These are phyloP conservation scores for Brachycybe producta DNA, from an alignment of 2,888 invertebrate genomes.

Conservation along the genomic window DNA sequence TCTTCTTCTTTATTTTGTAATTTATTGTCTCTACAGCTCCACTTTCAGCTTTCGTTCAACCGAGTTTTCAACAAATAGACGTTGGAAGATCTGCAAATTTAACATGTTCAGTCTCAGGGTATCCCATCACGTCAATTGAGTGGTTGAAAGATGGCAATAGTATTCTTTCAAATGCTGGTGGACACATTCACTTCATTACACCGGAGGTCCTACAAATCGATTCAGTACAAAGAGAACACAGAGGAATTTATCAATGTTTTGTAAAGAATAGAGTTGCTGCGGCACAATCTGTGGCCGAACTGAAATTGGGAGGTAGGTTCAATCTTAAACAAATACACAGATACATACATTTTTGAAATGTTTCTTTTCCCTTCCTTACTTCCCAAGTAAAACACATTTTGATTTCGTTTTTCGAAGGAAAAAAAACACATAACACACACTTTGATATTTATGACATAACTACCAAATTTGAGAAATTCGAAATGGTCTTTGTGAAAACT, in stretches of 20 bases:
- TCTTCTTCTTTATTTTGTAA: no score
- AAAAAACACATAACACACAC: no score
- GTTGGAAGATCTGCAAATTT: constrained; percentile 29
- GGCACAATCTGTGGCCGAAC: constrained; percentile 68
- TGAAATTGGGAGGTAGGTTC: constrained; percentile 57
- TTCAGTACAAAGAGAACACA: constrained; percentile 29
- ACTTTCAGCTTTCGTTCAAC: constrained; percentile 18
- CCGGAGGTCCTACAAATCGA: constrained; percentile 25
- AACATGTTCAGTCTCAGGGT: constrained; percentile 31
- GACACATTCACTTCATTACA: constrained; percentile 9
- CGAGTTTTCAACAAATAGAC: constrained; percentile 25
- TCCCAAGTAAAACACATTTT: no score
- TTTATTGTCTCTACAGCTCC: constrained; percentile 12
- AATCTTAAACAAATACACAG: no score
- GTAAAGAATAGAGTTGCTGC: constrained; percentile 72
- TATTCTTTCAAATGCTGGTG: constrained; percentile 41
- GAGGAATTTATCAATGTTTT: constrained; percentile 35
- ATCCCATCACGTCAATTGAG: constrained; percentile 76
- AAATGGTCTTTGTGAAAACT: no score
- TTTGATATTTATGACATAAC: no score
- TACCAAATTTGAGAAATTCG: no score
- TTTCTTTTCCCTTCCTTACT: no score
- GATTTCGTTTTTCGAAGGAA: no score
- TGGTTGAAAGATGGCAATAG: constrained; percentile 83
- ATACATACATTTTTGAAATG: no score